Conservation (phyloP, 23 tunicate species). For the Halocynthia roretzi region DNA sequence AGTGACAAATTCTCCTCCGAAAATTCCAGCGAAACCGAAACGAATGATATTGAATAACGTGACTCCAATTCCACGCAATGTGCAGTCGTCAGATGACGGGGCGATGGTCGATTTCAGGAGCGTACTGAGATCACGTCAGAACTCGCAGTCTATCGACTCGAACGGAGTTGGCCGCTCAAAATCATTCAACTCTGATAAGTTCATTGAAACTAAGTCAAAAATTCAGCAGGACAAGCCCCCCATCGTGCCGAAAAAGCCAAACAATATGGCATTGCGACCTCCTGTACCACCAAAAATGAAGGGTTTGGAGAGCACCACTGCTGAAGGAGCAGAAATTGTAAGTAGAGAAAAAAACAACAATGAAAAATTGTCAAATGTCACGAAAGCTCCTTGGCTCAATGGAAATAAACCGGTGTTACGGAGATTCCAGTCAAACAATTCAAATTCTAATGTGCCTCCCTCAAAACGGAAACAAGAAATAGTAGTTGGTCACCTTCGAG, state of each 20-base stretch:
- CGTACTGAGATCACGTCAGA: slow-evolving; percentile 34
- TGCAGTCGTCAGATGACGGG: slow-evolving; percentile 7
- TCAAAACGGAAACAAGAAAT: slow-evolving; percentile 2
- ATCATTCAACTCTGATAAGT: neutral
- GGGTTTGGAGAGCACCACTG: neutral
- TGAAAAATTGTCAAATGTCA: neutral
- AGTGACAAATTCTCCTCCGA: neutral
- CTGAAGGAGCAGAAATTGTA: neutral
- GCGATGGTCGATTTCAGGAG: slow-evolving; percentile 47
- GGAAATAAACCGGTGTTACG: slow-evolving; percentile 31
- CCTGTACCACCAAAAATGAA: slow-evolving; percentile 12
- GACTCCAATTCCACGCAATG: neutral
- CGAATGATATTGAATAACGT: neutral
- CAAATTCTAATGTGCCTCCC: slow-evolving; percentile 14
- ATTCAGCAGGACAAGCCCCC: slow-evolving; percentile 17
- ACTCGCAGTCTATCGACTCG: neutral
- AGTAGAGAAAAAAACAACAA: slow-evolving; percentile 4
- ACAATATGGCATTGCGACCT: slow-evolving; percentile 13
- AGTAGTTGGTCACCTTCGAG: slow-evolving; percentile 17
- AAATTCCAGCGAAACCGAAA: slow-evolving; percentile 13
- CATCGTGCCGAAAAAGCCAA: slow-evolving; percentile 39
- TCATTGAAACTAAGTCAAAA: neutral
- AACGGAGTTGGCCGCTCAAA: neutral
- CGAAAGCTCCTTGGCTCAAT: slow-evolving; percentile 7
- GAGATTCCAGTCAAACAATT: slow-evolving; percentile 30